Evolutionary conservation across 2,113 vertebrate genomes (phyloP).

Genomic region (Sinocyclocheilus maitianheensis): DNA sequence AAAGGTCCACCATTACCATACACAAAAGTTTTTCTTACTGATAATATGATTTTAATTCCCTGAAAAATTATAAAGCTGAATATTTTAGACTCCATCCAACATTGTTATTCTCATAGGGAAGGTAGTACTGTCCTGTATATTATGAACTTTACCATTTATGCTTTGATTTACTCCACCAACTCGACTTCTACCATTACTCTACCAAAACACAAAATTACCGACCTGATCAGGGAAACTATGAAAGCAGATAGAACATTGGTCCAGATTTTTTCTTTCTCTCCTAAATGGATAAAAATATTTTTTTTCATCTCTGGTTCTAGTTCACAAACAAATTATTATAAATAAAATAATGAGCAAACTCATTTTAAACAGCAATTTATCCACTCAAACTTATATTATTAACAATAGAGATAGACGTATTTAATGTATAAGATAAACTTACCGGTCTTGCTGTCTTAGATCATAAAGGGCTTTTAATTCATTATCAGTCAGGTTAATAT

Average conservation of each 20-base stretch:
- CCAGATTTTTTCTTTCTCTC: no score
- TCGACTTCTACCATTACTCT: neutral
- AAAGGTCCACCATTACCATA: neutral
- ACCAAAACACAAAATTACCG: neutral
- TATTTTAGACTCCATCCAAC: neutral
- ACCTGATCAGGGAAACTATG: conserved; percentile 15
- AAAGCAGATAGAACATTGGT: neutral
- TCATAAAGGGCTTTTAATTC: neutral
- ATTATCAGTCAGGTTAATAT: neutral
- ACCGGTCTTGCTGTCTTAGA: neutral
- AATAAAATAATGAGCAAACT: neutral
- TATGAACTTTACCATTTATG: no score
- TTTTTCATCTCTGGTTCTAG: neutral
- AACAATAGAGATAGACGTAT: neutral
- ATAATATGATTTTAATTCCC: neutral
- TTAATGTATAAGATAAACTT: neutral
- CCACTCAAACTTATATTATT: neutral
- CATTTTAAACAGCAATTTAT: neutral
- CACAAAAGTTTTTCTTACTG: no score
- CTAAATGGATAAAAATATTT: neutral
- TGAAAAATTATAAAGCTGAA: neutral
- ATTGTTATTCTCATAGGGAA: neutral
- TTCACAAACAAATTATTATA: neutral
- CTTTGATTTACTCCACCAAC: no score
- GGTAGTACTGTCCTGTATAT: no score